Evolutionary conservation across 2,113 vertebrate species (phyloP).

Genomic region (Dicrurus megarhynchus): DNA sequence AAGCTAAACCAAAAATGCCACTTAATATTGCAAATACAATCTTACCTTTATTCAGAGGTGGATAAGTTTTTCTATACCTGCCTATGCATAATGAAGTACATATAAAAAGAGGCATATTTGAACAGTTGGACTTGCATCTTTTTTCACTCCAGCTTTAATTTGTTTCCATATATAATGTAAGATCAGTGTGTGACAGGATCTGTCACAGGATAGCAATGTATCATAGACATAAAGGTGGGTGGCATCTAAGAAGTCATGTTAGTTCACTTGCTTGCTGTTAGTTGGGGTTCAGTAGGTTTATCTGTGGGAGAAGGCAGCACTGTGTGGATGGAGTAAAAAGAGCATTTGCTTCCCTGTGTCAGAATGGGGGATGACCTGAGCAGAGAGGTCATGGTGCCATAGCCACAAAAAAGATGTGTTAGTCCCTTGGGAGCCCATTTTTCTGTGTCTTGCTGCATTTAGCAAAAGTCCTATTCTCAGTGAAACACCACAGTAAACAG

Average conservation of each 20-base stretch:
- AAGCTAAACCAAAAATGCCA: background rate
- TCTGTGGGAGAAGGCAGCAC: background rate
- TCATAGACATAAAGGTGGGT: background rate
- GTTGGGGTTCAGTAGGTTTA: background rate
- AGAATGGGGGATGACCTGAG: background rate
- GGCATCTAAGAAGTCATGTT: background rate
- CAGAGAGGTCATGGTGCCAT: background rate
- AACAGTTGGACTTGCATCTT: background rate
- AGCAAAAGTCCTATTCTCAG: background rate
- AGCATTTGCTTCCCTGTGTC: background rate
- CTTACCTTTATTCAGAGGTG: background rate
- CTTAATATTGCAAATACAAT: background rate
- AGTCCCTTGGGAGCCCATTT: background rate
- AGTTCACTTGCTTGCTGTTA: background rate
- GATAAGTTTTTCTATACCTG: background rate
- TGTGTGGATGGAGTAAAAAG: background rate
- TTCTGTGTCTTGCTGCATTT: background rate
- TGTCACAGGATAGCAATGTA: background rate
- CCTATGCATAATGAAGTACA: background rate
- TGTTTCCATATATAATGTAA: background rate
- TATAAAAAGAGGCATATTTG: background rate
- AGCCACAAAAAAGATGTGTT: background rate
- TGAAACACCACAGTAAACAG: background rate
- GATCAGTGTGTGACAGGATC: background rate
- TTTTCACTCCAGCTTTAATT: background rate